These are phyloP conservation scores for Atlantisia rogersi DNA, from an alignment of 2,113 vertebrate species.

Conservation along the genomic window DNA sequence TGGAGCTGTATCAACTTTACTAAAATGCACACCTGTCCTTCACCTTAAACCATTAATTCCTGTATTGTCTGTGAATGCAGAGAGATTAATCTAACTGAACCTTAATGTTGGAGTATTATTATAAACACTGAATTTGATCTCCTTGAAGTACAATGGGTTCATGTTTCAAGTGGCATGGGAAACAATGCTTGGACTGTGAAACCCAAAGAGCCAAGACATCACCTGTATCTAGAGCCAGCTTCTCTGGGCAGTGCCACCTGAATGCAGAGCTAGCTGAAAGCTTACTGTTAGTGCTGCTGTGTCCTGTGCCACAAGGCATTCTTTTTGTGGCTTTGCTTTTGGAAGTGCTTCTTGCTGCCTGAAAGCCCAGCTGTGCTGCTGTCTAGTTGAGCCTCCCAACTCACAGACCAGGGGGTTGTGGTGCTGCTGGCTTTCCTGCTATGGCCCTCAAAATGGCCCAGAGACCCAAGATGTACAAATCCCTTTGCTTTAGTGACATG, in stretches of 20 bases:
- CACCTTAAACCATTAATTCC: not conserved
- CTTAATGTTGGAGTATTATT: not conserved
- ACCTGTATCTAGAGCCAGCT: not conserved
- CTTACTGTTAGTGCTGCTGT: not conserved
- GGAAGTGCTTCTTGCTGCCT: not conserved
- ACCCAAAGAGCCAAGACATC: not conserved
- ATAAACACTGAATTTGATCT: not conserved
- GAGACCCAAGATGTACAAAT: not conserved
- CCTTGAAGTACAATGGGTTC: not conserved
- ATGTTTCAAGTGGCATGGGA: not conserved
- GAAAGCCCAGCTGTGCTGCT: not conserved
- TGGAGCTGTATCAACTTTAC: not conserved
- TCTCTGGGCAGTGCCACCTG: not conserved
- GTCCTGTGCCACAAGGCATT: not conserved
- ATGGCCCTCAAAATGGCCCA: not conserved
- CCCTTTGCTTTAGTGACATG: not conserved
- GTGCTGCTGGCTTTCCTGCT: not conserved
- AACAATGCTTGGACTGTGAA: not conserved
- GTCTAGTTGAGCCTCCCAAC: not conserved
- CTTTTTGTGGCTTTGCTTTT: constrained; percentile 36
- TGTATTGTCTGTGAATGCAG: not conserved
- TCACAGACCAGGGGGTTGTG: not conserved
- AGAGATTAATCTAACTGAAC: not conserved
- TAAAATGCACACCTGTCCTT: not conserved
- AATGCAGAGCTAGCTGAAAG: not conserved